Percentiles rank a stretch among this genome's conserved stretches.
Evolutionary conservation across 2,113 vertebrate genomes (phyloP).

Genomic region (Thalassoma bifasciatum): DNA sequence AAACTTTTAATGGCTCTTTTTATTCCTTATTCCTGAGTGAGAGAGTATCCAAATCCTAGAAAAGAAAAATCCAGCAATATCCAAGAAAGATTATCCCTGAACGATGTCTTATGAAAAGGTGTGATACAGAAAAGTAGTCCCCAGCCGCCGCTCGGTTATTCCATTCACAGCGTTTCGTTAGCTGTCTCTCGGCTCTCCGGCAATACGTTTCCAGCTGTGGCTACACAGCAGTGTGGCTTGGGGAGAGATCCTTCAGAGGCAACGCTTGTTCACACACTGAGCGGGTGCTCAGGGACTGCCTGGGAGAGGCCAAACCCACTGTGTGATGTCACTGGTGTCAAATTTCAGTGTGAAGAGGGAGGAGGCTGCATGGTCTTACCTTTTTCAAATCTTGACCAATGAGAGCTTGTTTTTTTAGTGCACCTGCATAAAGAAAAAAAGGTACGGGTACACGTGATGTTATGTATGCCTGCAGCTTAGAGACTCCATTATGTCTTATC

Average conservation of each 20-base stretch:
- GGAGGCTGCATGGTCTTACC: slow-evolving; percentile 66
- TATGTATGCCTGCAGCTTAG: slow-evolving; percentile 31
- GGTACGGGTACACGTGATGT: slow-evolving; percentile 46
- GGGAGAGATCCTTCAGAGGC: slow-evolving; percentile 77
- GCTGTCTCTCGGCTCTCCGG: slow-evolving; percentile 56
- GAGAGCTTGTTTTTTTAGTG: slow-evolving; percentile 22
- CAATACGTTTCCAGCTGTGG: slow-evolving; percentile 77
- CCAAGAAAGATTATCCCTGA: slow-evolving; percentile 70
- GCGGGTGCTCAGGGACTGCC: slow-evolving; percentile 54
- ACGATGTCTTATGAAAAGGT: slow-evolving; percentile 54
- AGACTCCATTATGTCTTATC: slow-evolving; percentile 44
- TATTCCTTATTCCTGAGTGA: slow-evolving; percentile 73
- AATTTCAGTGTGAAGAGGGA: slow-evolving; percentile 67
- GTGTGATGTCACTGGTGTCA: slow-evolving; percentile 82
- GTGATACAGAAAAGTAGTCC: slow-evolving; percentile 42
- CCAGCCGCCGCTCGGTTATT: slow-evolving; percentile 68
- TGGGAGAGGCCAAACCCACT: slow-evolving; percentile 76
- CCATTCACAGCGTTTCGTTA: slow-evolving; percentile 59
- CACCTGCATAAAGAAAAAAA: slow-evolving; percentile 54
- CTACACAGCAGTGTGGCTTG: slow-evolving; percentile 51
- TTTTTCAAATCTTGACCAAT: slow-evolving; percentile 72
- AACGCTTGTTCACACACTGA: slow-evolving; percentile 81
- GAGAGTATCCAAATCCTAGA: slow-evolving; percentile 77
- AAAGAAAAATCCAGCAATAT: slow-evolving; percentile 69
- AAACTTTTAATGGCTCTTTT: slow-evolving; percentile 52